Percentiles rank a stretch among this genome's conserved stretches.
These are phyloP conservation scores for Ophioderma brevispina DNA, from an alignment of 35 echinoderm and acorn worm species.

Conservation along the genomic window DNA sequence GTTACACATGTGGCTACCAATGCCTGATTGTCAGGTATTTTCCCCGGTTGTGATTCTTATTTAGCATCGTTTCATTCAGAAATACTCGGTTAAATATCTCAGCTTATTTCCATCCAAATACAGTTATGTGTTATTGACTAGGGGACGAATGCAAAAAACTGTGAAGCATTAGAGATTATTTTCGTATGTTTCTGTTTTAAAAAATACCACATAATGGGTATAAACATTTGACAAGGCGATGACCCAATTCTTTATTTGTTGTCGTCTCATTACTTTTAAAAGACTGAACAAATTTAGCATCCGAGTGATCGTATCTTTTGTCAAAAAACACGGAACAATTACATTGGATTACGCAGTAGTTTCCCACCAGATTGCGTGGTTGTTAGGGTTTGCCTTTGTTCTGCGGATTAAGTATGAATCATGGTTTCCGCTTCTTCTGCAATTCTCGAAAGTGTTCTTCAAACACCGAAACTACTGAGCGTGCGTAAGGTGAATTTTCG, in stretches of 20 bases:
- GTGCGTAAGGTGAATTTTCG: conserved; percentile 13
- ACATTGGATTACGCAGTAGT: conserved; percentile 42
- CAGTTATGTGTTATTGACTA: neutral
- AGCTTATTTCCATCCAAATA: conserved; percentile 46
- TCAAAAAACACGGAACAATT: conserved; percentile 26
- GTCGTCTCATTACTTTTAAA: neutral
- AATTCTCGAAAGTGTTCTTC: conserved; percentile 14
- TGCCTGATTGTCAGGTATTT: no score
- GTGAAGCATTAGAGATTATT: neutral
- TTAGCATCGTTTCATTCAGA: conserved; percentile 27
- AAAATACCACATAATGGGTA: conserved; percentile 26
- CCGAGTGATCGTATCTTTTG: conserved; percentile 25
- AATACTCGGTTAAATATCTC: conserved; percentile 64
- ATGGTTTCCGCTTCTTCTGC: neutral
- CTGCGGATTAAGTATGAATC: neutral
- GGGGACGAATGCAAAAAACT: neutral
- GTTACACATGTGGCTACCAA: no score
- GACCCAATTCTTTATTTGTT: neutral
- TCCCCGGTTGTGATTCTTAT: no score
- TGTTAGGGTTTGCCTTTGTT: conserved; percentile 30
- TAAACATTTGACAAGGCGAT: neutral
- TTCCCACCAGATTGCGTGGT: neutral
- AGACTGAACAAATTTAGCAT: neutral
- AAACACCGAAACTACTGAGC: conserved; percentile 38
- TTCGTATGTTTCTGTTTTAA: neutral